A percentile compares a stretch with the other conserved stretches of the same genome.
These are phyloP conservation scores for Carcharodon carcharias DNA, from an alignment of 2,797 vertebrate species.

Conservation along the genomic window DNA sequence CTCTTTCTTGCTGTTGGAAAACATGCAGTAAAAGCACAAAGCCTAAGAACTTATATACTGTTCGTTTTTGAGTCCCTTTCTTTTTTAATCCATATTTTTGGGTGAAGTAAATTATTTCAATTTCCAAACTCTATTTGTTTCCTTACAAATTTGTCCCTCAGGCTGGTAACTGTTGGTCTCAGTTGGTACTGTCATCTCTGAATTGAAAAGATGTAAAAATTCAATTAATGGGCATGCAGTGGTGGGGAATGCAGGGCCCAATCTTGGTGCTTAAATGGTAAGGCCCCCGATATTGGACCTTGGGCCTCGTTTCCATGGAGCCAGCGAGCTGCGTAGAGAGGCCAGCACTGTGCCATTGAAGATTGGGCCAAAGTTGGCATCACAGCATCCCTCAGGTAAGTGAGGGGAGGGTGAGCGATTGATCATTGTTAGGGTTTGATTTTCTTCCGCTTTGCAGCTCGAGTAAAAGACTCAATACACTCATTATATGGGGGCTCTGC, in stretches of 20 bases:
- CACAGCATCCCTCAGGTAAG: not conserved
- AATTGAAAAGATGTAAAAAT: not conserved
- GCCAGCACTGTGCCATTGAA: not conserved
- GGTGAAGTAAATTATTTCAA: not conserved
- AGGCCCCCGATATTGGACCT: not conserved
- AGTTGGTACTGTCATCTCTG: not conserved
- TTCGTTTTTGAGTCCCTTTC: not conserved
- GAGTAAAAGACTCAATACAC: not conserved
- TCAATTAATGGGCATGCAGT: not conserved
- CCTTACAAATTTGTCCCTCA: not conserved
- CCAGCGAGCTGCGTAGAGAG: not conserved
- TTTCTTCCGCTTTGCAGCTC: not conserved
- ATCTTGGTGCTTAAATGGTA: not conserved
- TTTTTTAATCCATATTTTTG: not conserved
- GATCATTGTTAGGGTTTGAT: not conserved
- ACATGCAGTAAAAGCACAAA: not conserved
- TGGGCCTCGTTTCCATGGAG: not conserved
- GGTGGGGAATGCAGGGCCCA: not conserved
- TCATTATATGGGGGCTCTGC: not conserved
- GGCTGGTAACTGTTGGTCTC: not conserved
- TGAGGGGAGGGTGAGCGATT: not conserved
- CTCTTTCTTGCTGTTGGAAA: not conserved
- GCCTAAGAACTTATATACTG: not conserved
- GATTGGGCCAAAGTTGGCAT: not conserved
- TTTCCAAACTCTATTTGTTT: not conserved